Evolutionary conservation across 2,113 vertebrate genomes (phyloP).

Genomic region (Nicator chloris): DNA sequence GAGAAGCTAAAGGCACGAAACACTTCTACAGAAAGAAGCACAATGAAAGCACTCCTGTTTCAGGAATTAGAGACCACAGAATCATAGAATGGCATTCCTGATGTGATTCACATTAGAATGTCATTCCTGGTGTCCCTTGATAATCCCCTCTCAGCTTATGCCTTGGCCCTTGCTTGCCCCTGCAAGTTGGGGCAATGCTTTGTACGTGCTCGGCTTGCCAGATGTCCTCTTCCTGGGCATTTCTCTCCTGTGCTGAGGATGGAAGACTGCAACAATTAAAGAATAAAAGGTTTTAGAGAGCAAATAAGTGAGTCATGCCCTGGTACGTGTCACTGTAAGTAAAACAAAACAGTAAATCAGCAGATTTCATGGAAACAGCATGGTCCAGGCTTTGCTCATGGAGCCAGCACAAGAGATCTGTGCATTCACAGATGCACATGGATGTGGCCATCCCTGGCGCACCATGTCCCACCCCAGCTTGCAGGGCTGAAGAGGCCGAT

Average conservation of each 20-base stretch:
- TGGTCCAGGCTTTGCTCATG: background rate
- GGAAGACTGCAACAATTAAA: background rate
- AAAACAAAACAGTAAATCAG: background rate
- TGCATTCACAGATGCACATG: fast-evolving
- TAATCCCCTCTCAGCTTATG: fast-evolving
- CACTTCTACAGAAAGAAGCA: background rate
- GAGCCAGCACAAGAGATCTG: too few species aligned
- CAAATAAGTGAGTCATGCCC: background rate
- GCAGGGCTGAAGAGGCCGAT: fast-evolving
- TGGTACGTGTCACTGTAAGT: background rate
- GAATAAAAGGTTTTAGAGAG: background rate
- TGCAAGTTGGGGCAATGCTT: background rate
- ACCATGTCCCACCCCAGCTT: background rate
- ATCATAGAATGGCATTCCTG: background rate
- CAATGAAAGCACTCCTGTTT: background rate
- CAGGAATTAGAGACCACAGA: background rate
- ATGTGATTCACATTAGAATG: background rate
- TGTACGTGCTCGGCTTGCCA: fast-evolving
- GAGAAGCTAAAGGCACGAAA: background rate
- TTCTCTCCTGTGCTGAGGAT: background rate
- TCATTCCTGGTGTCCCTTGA: background rate
- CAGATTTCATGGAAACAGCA: background rate
- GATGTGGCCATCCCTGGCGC: fast-evolving
- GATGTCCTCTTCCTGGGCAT: background rate
- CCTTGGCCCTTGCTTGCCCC: background rate